Percentiles rank a stretch among this genome's conserved stretches.
Evolutionary conservation across 1,140 invertebrate genomes (phyloP).

Genomic region (Drosophila triauraria): DNA sequence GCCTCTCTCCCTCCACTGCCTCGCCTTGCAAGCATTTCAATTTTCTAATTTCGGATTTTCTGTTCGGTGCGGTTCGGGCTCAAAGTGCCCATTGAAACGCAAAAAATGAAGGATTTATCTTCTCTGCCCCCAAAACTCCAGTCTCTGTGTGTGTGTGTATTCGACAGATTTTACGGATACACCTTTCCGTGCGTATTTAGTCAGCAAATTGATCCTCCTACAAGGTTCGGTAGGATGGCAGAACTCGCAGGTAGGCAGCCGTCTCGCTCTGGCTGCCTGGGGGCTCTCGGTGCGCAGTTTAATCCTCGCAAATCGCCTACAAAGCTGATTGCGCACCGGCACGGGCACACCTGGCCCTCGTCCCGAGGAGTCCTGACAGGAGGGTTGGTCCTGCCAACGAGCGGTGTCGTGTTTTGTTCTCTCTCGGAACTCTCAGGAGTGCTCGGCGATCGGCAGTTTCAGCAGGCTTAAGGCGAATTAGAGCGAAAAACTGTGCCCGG

Average conservation of each 20-base stretch:
- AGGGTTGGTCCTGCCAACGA: constrained; percentile 54
- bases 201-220: constrained; percentile 81
- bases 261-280: constrained; percentile 26
- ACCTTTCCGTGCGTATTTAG: constrained; percentile 79
- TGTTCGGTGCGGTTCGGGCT: constrained; percentile 52
- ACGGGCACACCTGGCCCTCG: constrained; percentile 67
- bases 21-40: constrained; percentile 52
- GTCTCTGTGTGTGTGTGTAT: constrained; percentile 52
- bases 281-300: constrained; percentile 67
- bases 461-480: constrained; percentile 74
- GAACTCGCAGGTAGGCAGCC: constrained; percentile 63
- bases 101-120: constrained; percentile 78
- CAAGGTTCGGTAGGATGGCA: constrained; percentile 32
- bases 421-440: background rate
- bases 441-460: constrained; percentile 47
- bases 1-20: constrained; percentile 18
- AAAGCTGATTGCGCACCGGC: constrained; percentile 82
- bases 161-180: constrained; percentile 78
- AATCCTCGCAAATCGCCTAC: constrained; percentile 83
- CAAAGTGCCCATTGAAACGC: constrained; percentile 78
- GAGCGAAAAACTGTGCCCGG: constrained; percentile 44
- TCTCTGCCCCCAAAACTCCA: constrained; percentile 12
- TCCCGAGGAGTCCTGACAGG: constrained; percentile 26
- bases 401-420: constrained; percentile 60
- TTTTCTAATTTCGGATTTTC: constrained; percentile 72